Base-by-base conservation (phyloP, 2,797 vertebrate genomes). In the Enteromius trimaculatus region DNA sequence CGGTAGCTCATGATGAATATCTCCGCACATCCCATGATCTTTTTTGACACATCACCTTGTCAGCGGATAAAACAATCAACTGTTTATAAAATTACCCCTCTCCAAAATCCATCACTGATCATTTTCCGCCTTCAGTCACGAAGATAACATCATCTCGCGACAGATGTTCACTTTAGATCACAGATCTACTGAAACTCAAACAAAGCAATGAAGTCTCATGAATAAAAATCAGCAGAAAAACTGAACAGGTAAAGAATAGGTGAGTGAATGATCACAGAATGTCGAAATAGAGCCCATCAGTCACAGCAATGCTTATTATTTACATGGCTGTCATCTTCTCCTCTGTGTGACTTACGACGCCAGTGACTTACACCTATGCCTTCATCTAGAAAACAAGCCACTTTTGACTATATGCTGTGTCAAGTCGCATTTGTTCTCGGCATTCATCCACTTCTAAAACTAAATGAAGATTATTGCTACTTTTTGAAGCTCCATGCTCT, bases 171-270 rank as follows among this genome's bases (percentile, higher is more conserved):
- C 82, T 78, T 83, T 78, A 51, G 19, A 78, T 70, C 1, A 10
- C 66, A 71, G 21, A 49, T 70, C 29, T 71, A 83, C 49, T 49
- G 49, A 44, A 21, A 76, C 34, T 31, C 34, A 37, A 68, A 58
- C 34, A 42, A 3, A 2, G 9, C 60, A 23, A 49, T 26, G 51
- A 44, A 26, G 10, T 19, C 84, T 65, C 65, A 72, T 85, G 75
- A 85, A 85, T 85, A 85, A 85, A 77, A 81, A 77, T 71, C 42
- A 51, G 13, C 3, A 66, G 78, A n/a, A 34, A 64, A 26, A 60
- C 42, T 11, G 23, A 53, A 31, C 84, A 76, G 79, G 79, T 77
- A 42, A 69, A 71, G 62, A 42, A 77, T 53, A 39, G n/a, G 17
- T 64, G 79, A 85, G 53, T 51, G 55, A 81, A 78, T 31, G 44